Base-by-base conservation (phyloP, 2,797 vertebrate species). In the Botia kubotai region DNA sequence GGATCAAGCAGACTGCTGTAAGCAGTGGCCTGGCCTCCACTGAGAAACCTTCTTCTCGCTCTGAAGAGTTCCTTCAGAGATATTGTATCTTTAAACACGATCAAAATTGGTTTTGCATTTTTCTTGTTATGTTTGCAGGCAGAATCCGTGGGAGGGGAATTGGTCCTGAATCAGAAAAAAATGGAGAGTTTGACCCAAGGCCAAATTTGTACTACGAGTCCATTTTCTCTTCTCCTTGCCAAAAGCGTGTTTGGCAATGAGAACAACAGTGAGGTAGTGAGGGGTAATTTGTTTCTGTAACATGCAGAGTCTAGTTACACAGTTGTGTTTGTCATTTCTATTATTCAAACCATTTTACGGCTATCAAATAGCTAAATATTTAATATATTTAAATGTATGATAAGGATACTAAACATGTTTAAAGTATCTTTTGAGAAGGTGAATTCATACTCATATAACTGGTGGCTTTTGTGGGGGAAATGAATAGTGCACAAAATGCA, bases 1-100 rank as follows among this genome's bases (percentile, higher is more conserved):
- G 4, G 79, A 87, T 85, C 75, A 83, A 81, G 75, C 14, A 74
- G 43, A 53, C 74, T 79, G 55, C 71, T 52, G 12, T 17, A 13
- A 76, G 43, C 21, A 16, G 43, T 4, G 23, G 7, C 50, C 12
- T 36, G 19, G n/a, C 23, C 39, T 66, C 57, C 16, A 48, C n/a
- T 57, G 52, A 73, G 19, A 81, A 23, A 67, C 79, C 39, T 55
- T 46, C 66, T 57, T 53, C 62, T 39, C 29, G 65, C 0, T 62
- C 6, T 19, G 43, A 17, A 43, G 46, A 65, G 69, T 16, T 39
- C 12, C 46, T 71, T 63, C 52, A 19, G 58, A 72, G 46, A 79
- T 72, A 72, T 43, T 63, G 11, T 65, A 50, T 65, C 14, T 65
- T 69, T 36, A 53, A 55, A 53, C 46, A 39, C 53, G 65, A 63